phyloP scores from a whole-genome alignment of 2,113 vertebrate genomes.

The Psettodes erumei region DNA sequence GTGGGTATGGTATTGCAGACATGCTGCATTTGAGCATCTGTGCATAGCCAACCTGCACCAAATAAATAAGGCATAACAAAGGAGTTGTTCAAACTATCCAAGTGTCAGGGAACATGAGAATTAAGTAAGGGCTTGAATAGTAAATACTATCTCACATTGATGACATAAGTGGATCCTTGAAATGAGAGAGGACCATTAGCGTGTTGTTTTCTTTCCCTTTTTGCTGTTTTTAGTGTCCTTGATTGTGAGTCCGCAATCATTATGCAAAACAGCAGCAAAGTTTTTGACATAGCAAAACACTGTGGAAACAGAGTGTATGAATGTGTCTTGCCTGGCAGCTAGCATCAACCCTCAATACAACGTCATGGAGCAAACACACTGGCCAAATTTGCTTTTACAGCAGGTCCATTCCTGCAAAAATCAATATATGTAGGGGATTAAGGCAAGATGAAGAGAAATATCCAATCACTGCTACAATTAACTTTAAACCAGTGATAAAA shows the following conservation, averaged over 20 bases:
- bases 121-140: conserved; percentile 4
- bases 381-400: background rate
- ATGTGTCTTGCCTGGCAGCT: background rate
- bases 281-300: conserved; percentile 19
- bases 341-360: background rate
- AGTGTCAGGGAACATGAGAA: conserved; percentile 16
- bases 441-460: conserved; percentile 31
- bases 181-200: conserved; percentile 15
- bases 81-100: background rate
- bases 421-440: conserved; percentile 2
- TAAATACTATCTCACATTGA: conserved; percentile 5
- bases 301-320: background rate
- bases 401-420: background rate
- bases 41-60: background rate
- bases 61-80: conserved; percentile 10
- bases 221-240: conserved; percentile 10
- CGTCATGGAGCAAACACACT: background rate
- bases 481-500: conserved; percentile 14
- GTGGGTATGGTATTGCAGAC: background rate
- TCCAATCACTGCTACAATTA: conserved; percentile 22
- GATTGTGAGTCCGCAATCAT: conserved; percentile 9
- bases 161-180: background rate
- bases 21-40: background rate
- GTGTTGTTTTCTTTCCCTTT: background rate
- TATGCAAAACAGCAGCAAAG: conserved; percentile 7